Percentiles rank a stretch among this genome's conserved stretches.
These are phyloP conservation scores for Oplegnathus fasciatus DNA, from an alignment of 2,113 vertebrate species.

Conservation along the genomic window DNA sequence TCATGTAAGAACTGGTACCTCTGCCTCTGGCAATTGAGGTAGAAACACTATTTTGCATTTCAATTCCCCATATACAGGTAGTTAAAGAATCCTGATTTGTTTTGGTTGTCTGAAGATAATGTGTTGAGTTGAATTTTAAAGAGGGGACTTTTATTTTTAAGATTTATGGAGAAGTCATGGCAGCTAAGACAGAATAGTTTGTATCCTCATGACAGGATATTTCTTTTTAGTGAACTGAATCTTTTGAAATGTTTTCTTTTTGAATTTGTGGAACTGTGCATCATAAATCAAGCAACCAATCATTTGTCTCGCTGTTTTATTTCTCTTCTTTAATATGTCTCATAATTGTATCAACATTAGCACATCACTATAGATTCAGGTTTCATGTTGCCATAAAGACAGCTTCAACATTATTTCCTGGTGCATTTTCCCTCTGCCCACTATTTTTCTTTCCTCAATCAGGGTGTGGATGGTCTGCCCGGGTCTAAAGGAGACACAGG, in stretches of 20 bases:
- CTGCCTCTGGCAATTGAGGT: too few species aligned
- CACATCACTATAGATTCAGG: background rate
- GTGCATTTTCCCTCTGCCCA: background rate
- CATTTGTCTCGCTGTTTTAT: background rate
- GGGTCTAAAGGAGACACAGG: slow-evolving; percentile 96
- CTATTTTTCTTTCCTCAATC: slow-evolving; percentile 19
- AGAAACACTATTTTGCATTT: too few species aligned
- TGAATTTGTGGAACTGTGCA: background rate
- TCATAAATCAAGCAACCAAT: background rate
- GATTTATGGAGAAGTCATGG: background rate
- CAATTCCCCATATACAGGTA: background rate
- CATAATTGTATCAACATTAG: background rate
- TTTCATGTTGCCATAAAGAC: background rate
- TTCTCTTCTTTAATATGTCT: too few species aligned
- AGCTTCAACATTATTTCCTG: background rate
- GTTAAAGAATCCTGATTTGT: background rate
- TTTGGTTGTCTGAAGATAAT: background rate
- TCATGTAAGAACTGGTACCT: background rate
- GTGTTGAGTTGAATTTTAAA: background rate
- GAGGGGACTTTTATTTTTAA: background rate
- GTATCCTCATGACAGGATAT: background rate
- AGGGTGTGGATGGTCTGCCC: slow-evolving; percentile 93
- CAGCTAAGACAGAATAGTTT: background rate
- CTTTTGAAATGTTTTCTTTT: background rate
- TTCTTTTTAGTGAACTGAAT: background rate